Evolutionary conservation across 1,140 invertebrate species (phyloP), one percentile per base, ranked within the genome.

Genomic region (Cotesia vestalis): DNA sequence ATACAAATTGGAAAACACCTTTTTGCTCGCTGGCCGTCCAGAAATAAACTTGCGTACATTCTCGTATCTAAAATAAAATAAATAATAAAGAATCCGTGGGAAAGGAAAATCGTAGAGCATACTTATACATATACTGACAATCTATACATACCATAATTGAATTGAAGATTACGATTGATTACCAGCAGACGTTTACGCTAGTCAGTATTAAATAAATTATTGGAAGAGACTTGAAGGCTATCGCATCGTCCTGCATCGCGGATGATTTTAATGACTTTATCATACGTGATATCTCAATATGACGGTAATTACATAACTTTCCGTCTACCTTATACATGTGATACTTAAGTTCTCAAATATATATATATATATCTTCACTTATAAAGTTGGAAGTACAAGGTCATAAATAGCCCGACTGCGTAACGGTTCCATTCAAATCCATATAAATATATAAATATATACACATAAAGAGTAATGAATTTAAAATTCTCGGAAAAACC

Each of bases 241-340:
- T 66, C 63, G 40, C 11, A 46, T 46, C 5, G 63, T 66, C 63
- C 63, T 46, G 63, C 63, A 66, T 66, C 61, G 12, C 61, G 34
- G 55, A 64, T 17, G 59, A 53, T 64, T 73, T 63, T 74, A 40
- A 67, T 63, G 63, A 67, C 63, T 70, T 70, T 70, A 74, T 67
- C 68, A 57, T 40, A 27, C 57, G 20, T 40, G 38, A 55, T 52
- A n/a, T 46, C 40, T 51, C n/a, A 46, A 38, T 53, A 34, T 53
- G 55, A 17, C 20, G 55, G 61, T 52, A 71, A 40, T 53, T 27
- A 36, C 46, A 20, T 66, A 60, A 60, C 20, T 14, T 8, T 40
- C n/a, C 34, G 46, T 34, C 27, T 27, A 27, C 27, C 34, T 34
- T 57, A 20, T 57, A 14, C 40, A 46, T 46, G 40, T 46, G 40